These are phyloP conservation scores for Saguinus midas DNA, from an alignment of 2,113 vertebrate species.

Conservation along the genomic window DNA sequence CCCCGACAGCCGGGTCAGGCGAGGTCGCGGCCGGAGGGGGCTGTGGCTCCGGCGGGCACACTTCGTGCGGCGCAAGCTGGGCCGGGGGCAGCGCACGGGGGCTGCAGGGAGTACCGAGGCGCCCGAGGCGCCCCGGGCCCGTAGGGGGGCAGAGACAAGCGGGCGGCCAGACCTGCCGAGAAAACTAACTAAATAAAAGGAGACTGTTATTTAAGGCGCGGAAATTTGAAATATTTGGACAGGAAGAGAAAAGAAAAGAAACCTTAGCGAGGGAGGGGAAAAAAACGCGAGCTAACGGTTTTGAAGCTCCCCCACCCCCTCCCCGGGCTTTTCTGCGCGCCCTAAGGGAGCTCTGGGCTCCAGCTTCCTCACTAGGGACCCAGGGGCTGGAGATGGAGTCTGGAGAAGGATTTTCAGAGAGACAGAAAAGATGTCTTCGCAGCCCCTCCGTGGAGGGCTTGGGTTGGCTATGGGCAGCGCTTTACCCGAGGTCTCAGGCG, in stretches of 20 bases:
- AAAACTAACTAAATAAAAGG: slow-evolving; percentile 78
- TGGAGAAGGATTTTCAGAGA: neutral
- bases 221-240: slow-evolving; percentile 88
- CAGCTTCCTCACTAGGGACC: neutral
- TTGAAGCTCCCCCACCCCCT: slow-evolving; percentile 75
- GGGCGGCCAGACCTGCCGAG: slow-evolving; percentile 68
- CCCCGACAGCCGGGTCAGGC: slow-evolving; percentile 52
- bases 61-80: neutral
- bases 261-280: slow-evolving; percentile 73
- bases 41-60: neutral
- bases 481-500: neutral
- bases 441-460: neutral
- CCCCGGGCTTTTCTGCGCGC: slow-evolving; percentile 57
- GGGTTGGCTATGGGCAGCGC: neutral
- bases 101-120: slow-evolving; percentile 13
- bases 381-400: neutral
- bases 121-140: neutral
- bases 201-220: slow-evolving; percentile 87
- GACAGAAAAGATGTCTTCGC: slow-evolving; percentile 21
- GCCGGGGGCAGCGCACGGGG: slow-evolving; percentile 30
- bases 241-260: slow-evolving; percentile 86
- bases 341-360: slow-evolving; percentile 40
- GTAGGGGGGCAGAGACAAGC: slow-evolving; percentile 52
- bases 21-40: slow-evolving; percentile 56
- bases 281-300: slow-evolving; percentile 80